Percentiles rank a stretch among this genome's conserved stretches.
Evolutionary conservation across 2,797 vertebrate genomes (phyloP).

Genomic region (Urophycis tenuis): DNA sequence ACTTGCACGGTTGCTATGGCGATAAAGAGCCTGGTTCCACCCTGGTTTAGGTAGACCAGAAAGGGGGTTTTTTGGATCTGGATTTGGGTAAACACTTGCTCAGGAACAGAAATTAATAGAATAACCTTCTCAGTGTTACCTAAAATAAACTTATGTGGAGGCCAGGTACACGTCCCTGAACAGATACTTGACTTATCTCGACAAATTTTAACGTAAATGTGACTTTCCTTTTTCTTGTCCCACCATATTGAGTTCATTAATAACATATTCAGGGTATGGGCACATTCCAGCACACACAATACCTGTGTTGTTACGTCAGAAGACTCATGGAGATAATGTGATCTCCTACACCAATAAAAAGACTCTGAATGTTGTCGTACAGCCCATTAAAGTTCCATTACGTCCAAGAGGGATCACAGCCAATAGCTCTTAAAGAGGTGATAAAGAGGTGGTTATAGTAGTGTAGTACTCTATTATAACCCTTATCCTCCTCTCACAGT

Average conservation of each 20-base stretch:
- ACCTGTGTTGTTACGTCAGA: neutral
- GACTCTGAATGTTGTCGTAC: neutral
- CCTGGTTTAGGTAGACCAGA: neutral
- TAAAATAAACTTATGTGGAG: neutral
- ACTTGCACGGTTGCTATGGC: constrained; percentile 27
- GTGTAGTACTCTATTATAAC: neutral
- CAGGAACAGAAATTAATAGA: neutral
- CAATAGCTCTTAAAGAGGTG: neutral
- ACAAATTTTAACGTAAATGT: neutral
- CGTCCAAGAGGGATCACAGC: neutral
- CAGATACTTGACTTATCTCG: neutral
- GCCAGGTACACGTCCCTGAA: neutral
- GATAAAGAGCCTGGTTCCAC: constrained; percentile 7
- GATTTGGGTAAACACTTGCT: neutral
- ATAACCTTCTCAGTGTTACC: neutral
- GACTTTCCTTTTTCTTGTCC: neutral
- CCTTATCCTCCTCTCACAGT: neutral
- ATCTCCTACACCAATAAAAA: neutral
- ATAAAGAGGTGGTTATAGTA: neutral
- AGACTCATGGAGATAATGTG: neutral
- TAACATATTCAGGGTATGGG: neutral
- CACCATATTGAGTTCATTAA: neutral
- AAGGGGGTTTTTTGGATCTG: neutral
- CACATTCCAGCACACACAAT: neutral
- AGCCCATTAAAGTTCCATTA: neutral